Evolutionary conservation across 2,888 invertebrate genomes (phyloP), one percentile per base, ranked within the genome.

Genomic region (Calliphora vomitoria): DNA sequence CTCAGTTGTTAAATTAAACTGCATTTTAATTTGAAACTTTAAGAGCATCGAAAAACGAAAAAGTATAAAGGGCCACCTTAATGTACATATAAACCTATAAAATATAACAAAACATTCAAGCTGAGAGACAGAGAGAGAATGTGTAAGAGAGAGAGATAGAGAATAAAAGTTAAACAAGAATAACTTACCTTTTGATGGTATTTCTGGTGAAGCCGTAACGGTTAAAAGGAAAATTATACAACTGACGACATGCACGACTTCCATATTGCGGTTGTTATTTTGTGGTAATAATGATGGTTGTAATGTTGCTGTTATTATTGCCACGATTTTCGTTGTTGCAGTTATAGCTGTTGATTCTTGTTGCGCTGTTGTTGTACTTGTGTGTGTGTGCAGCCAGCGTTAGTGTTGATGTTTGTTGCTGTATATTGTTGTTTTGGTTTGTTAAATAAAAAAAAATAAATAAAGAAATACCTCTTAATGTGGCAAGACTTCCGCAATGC

Each of bases 141-240:
- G 3, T 13, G 11, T 13, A 20, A 25, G 20, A 1, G 13, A 58
- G 15, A 38, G 13, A 68, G 47, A 35, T 15, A 25, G n/a, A 38
- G 8, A 11, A 53, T 3, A 44, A 69, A 44, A 53, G 11, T 44
- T 11, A 44, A 31, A 25, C 4, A 78, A 55, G 10, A 64, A 55
- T 53, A 64, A 88, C 89, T 88, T 90, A 93, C 93, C 93, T 91
- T 93, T 93, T 88, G 93, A 91, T 85, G 92, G 92, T 89, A 93
- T 93, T 89, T 93, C 93, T 82, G 93, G 91, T 38, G 89, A 78
- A 68, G 91, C 91, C 81, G 91, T 89, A 81, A 90, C 91, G 83
- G 90, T 90, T 89, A 92, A 89, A 88, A 92, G 88, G 86, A 91
- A 89, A 82, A 92, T 90, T 89, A 91, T 90, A 90, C 91, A 91